Percentiles rank a stretch among this genome's conserved stretches.
These are phyloP conservation scores for Leptopilina myrica DNA, from an alignment of 2,888 invertebrate genomes.

Conservation along the genomic window DNA sequence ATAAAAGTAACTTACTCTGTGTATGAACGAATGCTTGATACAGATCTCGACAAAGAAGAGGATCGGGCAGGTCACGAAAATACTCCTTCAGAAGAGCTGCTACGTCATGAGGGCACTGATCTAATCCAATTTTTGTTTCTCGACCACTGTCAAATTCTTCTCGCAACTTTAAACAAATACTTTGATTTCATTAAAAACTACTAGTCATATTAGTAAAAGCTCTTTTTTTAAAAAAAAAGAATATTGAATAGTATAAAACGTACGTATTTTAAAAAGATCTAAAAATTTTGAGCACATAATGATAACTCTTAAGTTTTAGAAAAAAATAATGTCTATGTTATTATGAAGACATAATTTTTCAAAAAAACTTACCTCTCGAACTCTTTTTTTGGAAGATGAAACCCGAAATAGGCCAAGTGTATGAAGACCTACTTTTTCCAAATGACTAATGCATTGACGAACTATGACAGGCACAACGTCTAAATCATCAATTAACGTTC, in stretches of 20 bases:
- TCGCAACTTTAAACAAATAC: slow-evolving; percentile 81
- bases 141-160: slow-evolving; percentile 93
- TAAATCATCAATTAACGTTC: slow-evolving; percentile 73
- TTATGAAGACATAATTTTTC: neutral
- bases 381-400: slow-evolving; percentile 93
- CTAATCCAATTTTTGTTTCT: slow-evolving; percentile 84
- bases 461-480: slow-evolving; percentile 86
- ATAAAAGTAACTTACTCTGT: slow-evolving; percentile 83
- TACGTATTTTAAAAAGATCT: no score
- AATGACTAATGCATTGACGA: slow-evolving; percentile 87
- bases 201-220: no score
- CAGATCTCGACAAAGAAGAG: slow-evolving; percentile 91
- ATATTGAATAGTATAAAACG: no score
- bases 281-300: no score
- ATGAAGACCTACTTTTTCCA: slow-evolving; percentile 88
- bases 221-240: no score
- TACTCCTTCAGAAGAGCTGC: slow-evolving; percentile 95
- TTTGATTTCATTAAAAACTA: neutral
- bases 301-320: no score
- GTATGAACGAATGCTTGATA: slow-evolving; percentile 94
- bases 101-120: slow-evolving; percentile 94
- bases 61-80: slow-evolving; percentile 94
- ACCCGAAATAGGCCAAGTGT: slow-evolving; percentile 95
- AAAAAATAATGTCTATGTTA: no score
- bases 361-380: slow-evolving; percentile 84